Conservation (phyloP, 2,797 vertebrate species). For the Pseudomugil tenellus region DNA sequence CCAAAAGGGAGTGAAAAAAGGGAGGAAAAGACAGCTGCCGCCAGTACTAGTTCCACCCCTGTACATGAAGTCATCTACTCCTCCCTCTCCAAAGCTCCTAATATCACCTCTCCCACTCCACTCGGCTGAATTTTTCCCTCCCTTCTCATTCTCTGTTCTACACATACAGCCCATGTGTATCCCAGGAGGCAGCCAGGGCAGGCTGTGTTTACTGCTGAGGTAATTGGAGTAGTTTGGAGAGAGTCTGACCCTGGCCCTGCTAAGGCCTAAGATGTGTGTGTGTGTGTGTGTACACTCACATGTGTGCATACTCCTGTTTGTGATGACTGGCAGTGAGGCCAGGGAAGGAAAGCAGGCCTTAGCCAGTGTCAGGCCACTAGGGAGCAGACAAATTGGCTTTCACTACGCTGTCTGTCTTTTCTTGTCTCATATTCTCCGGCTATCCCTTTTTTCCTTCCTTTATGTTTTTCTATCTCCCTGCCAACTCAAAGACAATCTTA, state of each 20-base stretch:
- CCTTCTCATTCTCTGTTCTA: constrained; percentile 37
- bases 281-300: not conserved
- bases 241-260: constrained; percentile 67
- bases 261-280: constrained; percentile 41
- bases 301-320: constrained; percentile 40
- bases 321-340: constrained; percentile 74
- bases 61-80: constrained; percentile 68
- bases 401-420: constrained; percentile 67
- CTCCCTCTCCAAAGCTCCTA: constrained; percentile 52
- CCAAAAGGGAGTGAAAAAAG: constrained; percentile 57
- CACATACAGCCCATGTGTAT: constrained; percentile 55
- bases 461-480: constrained; percentile 55
- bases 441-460: constrained; percentile 48
- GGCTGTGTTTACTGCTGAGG: constrained; percentile 78
- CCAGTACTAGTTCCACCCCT: constrained; percentile 59
- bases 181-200: constrained; percentile 69
- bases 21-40: constrained; percentile 63
- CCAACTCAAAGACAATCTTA: constrained; percentile 64
- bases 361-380: constrained; percentile 74
- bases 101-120: constrained; percentile 39
- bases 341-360: constrained; percentile 65
- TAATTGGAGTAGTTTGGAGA: constrained; percentile 80
- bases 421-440: constrained; percentile 62
- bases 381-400: constrained; percentile 79
- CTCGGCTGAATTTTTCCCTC: constrained; percentile 14